Evolutionary conservation across 1,140 invertebrate genomes (phyloP).

Genomic region (Mylabris phalerata): DNA sequence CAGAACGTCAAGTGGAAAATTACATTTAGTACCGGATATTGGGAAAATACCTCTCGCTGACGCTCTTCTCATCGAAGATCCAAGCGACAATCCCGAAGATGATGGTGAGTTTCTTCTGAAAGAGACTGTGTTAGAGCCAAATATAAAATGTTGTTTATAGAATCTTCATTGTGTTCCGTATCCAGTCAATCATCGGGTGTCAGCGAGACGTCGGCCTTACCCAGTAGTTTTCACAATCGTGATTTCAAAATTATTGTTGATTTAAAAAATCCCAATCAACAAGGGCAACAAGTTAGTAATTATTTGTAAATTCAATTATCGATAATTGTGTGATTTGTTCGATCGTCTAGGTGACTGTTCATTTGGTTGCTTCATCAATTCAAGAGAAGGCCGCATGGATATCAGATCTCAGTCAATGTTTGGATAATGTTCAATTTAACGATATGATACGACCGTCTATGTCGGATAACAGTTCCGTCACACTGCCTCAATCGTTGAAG

Average conservation of each 20-base stretch:
- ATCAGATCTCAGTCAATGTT: slow-evolving; percentile 87
- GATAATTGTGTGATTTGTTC: slow-evolving; percentile 4
- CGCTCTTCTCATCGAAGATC: slow-evolving; percentile 77
- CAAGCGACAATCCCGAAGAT: slow-evolving; percentile 57
- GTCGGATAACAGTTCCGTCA: slow-evolving; percentile 73
- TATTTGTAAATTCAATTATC: background rate
- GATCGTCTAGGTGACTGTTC: slow-evolving; percentile 52
- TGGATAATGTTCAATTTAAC: slow-evolving; percentile 90
- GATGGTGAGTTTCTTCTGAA: slow-evolving; percentile 46
- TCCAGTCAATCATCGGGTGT: slow-evolving; percentile 52
- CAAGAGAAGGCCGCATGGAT: slow-evolving; percentile 94
- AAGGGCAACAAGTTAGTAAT: slow-evolving; percentile 43
- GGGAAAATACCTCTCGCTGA: slow-evolving; percentile 81
- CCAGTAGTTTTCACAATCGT: slow-evolving; percentile 63
- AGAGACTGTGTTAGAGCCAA: background rate
- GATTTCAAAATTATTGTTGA: slow-evolving; percentile 87
- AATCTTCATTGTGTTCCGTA: slow-evolving; percentile 52
- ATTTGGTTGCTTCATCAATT: slow-evolving; percentile 71
- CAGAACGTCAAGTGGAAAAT: slow-evolving; percentile 71
- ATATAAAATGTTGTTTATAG: slow-evolving; percentile 35
- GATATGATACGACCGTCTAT: slow-evolving; percentile 72
- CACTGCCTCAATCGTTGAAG: slow-evolving; percentile 75
- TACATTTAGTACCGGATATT: slow-evolving; percentile 75
- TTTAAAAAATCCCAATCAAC: slow-evolving; percentile 54
- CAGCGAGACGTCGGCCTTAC: slow-evolving; percentile 45